phyloP scores from a whole-genome alignment of 1,140 invertebrate genomes.

The Holcopasites calliopsidis region DNA sequence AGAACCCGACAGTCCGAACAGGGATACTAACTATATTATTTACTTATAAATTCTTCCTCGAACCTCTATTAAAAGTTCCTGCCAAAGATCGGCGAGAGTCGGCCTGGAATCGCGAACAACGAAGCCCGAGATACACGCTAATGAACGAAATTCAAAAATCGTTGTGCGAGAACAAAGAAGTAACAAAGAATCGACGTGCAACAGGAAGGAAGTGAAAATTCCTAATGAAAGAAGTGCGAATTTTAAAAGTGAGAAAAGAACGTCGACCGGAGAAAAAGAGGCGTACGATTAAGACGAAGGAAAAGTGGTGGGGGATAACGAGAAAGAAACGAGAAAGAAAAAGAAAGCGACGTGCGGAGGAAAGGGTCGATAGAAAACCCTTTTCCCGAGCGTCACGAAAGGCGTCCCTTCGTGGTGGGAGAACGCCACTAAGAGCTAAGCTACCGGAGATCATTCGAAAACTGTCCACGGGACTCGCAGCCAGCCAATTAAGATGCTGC shows the following conservation, averaged over 20 bases:
- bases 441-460: conserved; percentile 81
- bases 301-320: conserved; percentile 24
- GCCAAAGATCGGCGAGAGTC: not conserved
- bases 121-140: conserved; percentile 8
- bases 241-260: not conserved
- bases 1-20: not conserved
- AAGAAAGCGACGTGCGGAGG: conserved; percentile 32
- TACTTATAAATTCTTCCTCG: conserved; percentile 22
- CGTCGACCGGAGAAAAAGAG: conserved; percentile 36
- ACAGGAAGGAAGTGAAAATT: conserved; percentile 4
- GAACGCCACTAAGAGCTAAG: conserved; percentile 78
- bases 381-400: conserved; percentile 65
- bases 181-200: conserved; percentile 26
- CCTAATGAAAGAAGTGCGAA: conserved; percentile 7
- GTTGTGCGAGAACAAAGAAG: not conserved
- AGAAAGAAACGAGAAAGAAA: conserved; percentile 26
- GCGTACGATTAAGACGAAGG: not conserved
- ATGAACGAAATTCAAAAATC: conserved; percentile 2
- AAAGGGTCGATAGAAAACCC: conserved; percentile 54
- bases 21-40: conserved; percentile 36
- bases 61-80: not conserved
- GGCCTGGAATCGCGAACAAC: conserved; percentile 4
- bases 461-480: conserved; percentile 79
- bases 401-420: conserved; percentile 69
- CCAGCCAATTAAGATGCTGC: conserved; percentile 79